Percentiles rank a stretch among this genome's conserved stretches.
Evolutionary conservation across 2,888 invertebrate species (phyloP).

Genomic region (Rotaria sp.): DNA sequence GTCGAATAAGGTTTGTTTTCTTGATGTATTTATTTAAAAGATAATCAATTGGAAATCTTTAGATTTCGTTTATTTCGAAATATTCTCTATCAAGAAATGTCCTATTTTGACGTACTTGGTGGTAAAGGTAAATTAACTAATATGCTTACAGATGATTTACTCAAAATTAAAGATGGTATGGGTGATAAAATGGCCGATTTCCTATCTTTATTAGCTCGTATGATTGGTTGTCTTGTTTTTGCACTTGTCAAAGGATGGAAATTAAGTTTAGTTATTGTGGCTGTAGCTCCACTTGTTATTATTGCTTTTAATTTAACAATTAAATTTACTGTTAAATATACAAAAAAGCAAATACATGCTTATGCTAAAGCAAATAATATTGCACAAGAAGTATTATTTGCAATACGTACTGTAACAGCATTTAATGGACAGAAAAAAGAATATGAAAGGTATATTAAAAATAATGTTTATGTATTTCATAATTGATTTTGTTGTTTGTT

Average conservation of each 20-base stretch:
- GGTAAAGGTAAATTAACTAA: background rate
- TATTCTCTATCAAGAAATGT: background rate
- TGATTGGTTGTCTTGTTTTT: constrained; percentile 65
- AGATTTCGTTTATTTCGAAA: background rate
- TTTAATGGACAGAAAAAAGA: constrained; percentile 11
- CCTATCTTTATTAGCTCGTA: constrained; percentile 65
- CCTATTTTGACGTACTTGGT: background rate
- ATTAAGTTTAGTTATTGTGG: constrained; percentile 68
- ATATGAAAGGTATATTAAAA: background rate
- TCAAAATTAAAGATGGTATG: constrained; percentile 69
- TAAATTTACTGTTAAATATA: constrained; percentile 56
- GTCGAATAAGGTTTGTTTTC: background rate
- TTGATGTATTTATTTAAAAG: too few relatives aligned
- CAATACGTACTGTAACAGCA: constrained; percentile 1
- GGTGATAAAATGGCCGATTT: constrained; percentile 74
- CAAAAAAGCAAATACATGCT: constrained; percentile 22
- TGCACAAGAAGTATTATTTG: background rate
- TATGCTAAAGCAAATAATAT: background rate
- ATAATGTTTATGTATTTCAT: too few relatives aligned
- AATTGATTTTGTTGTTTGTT: too few relatives aligned
- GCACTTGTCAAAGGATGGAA: constrained; percentile 74
- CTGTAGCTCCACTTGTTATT: constrained; percentile 70
- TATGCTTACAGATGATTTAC: constrained; percentile 44
- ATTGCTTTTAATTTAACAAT: constrained; percentile 69
- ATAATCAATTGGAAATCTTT: background rate